Evolutionary conservation across 2,113 vertebrate species (phyloP).

Genomic region (Oreocharis arfaki): DNA sequence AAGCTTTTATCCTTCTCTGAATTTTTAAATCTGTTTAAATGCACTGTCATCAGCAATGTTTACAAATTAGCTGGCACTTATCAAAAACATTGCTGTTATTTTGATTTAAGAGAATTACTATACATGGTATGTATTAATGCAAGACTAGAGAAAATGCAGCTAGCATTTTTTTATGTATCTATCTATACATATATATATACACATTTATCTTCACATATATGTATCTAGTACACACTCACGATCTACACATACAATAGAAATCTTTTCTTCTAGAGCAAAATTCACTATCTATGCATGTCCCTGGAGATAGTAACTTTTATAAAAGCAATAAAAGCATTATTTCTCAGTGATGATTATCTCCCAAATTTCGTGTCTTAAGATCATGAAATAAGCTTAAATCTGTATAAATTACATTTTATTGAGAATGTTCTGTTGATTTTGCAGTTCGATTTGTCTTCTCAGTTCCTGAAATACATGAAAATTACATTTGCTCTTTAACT

Average conservation of each 20-base stretch:
- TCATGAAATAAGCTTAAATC: background rate
- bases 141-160: background rate
- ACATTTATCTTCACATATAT: background rate
- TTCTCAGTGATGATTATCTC: background rate
- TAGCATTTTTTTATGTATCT: background rate
- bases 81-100: background rate
- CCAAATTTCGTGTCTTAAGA: background rate
- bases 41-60: background rate
- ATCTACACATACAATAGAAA: background rate
- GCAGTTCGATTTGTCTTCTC: background rate
- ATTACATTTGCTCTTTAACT: background rate
- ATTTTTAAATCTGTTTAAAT: background rate
- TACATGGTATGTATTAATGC: background rate
- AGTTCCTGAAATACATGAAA: background rate
- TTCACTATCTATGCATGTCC: no score
- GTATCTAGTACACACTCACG: background rate
- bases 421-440: background rate
- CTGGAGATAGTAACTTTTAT: background rate
- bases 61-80: background rate
- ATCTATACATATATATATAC: fast-evolving
- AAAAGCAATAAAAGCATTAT: background rate
- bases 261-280: background rate
- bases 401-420: background rate
- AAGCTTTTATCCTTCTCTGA: background rate
- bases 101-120: background rate